Evolutionary conservation across 1,140 invertebrate genomes (phyloP), one percentile per base, ranked within the genome.

Genomic region (Bombus turneri): DNA sequence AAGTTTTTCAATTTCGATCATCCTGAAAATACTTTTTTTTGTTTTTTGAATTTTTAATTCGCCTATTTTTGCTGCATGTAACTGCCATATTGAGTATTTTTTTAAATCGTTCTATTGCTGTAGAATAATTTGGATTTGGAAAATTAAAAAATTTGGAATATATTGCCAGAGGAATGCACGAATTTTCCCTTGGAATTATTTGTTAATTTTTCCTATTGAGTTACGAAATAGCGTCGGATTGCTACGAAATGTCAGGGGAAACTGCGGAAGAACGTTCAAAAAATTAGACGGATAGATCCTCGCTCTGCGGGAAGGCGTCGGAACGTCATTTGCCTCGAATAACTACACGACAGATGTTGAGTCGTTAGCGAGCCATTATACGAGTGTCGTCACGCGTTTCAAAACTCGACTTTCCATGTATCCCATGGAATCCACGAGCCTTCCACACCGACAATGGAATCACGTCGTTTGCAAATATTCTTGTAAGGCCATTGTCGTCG

Each of bases 301-400:
- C n/a, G 15, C 74, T 39, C 41, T 28, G 75, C n/a, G 31, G 73
- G 81, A 53, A 72, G 41, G 59, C 81, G 64, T 76, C 39, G 53
- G 28, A 9, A 68, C 41, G 76, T 88, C 62, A 77, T 87, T 81
- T 79, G 87, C 57, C 81, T 87, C 74, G 83, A 85, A 79, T 82
- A 83, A 81, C 82, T 76, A 77, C 72, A 73, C 83, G 79, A 90
- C 86, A 89, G 88, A 91, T 89, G 90, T 88, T 64, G 31, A 78
- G 41, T 91, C 90, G 84, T 91, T 91, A 91, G 75, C 87, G 57
- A 64, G 53, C 80, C 72, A 90, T 91, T 91, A 85, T 91, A 78
- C 75, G 79, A 66, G 80, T 91, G 90, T 91, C 90, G 88, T 91
- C 90, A 81, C 86, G 88, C 88, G 68, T 89, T 77, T 86, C 71